These are phyloP conservation scores for Nematolebias whitei DNA, from an alignment of 2,113 vertebrate genomes.

Conservation along the genomic window DNA sequence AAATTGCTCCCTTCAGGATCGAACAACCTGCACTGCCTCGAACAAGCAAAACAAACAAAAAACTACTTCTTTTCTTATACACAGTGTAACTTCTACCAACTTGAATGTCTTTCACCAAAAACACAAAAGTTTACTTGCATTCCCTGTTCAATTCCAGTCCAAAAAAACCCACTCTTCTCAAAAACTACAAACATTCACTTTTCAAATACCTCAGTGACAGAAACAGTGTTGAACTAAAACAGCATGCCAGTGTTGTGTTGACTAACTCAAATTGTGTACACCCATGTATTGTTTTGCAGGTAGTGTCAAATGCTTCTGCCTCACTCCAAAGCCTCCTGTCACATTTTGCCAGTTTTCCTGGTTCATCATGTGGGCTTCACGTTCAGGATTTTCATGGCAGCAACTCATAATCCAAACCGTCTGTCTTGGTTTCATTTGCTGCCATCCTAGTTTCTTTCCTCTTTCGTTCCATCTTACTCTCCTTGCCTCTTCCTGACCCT, in stretches of 20 bases:
- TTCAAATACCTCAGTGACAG: no score
- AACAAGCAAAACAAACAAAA: no score
- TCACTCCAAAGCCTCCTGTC: conserved; percentile 31
- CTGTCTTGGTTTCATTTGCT: conserved; percentile 55
- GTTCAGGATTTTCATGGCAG: conserved; percentile 60
- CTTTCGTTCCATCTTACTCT: conserved; percentile 64
- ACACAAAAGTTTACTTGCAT: no score
- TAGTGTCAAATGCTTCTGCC: conserved; percentile 8
- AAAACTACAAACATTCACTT: no score
- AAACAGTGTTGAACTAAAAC: background rate
- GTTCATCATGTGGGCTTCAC: conserved; percentile 37
- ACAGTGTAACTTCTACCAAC: no score
- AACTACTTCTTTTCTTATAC: no score
- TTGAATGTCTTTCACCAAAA: no score
- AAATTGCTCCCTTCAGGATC: no score
- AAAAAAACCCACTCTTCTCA: no score
- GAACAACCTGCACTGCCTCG: no score
- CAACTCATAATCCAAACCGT: conserved; percentile 63
- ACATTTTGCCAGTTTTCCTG: conserved; percentile 36
- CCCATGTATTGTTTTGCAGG: background rate
- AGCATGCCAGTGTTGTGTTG: conserved; percentile 27
- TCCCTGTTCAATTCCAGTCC: no score
- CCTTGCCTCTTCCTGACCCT: conserved; percentile 52
- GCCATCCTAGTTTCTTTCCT: conserved; percentile 54
- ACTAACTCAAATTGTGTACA: conserved; percentile 24